Evolutionary conservation across 2,888 invertebrate species (phyloP).

Genomic region (Campoletis raptor): DNA sequence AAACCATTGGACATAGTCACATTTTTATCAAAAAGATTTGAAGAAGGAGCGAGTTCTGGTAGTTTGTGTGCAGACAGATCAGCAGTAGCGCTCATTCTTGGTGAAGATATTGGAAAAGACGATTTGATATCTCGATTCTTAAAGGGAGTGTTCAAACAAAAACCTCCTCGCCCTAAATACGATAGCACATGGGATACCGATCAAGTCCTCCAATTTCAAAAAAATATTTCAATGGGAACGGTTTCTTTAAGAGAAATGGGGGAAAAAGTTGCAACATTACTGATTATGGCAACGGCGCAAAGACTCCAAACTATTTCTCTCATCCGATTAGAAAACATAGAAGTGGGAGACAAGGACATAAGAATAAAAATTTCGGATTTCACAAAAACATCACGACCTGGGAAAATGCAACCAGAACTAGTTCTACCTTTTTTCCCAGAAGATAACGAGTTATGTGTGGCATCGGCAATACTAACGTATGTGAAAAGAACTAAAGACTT

Average conservation of each 20-base stretch:
- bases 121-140: constrained; percentile 21
- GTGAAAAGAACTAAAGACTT: constrained; percentile 52
- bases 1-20: background rate
- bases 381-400: constrained; percentile 22
- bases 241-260: constrained; percentile 21
- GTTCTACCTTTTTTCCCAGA: constrained; percentile 15
- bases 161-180: constrained; percentile 21
- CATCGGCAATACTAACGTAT: constrained; percentile 17
- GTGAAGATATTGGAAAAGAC: constrained; percentile 32
- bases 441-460: constrained; percentile 14
- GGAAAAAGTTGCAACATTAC: constrained; percentile 14
- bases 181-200: constrained; percentile 41
- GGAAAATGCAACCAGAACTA: constrained; percentile 29
- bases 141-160: constrained; percentile 31
- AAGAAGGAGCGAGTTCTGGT: constrained; percentile 24
- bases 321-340: constrained; percentile 29
- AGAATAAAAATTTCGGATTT: constrained; percentile 27
- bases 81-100: constrained; percentile 32
- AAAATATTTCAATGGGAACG: constrained; percentile 21
- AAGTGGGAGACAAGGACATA: constrained; percentile 16
- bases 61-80: constrained; percentile 37
- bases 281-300: constrained; percentile 23
- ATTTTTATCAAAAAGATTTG: constrained; percentile 29
- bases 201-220: constrained; percentile 30
- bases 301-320: constrained; percentile 28